phyloP scores from a whole-genome alignment of 1,140 invertebrate genomes.

The Ostrea edulis region DNA sequence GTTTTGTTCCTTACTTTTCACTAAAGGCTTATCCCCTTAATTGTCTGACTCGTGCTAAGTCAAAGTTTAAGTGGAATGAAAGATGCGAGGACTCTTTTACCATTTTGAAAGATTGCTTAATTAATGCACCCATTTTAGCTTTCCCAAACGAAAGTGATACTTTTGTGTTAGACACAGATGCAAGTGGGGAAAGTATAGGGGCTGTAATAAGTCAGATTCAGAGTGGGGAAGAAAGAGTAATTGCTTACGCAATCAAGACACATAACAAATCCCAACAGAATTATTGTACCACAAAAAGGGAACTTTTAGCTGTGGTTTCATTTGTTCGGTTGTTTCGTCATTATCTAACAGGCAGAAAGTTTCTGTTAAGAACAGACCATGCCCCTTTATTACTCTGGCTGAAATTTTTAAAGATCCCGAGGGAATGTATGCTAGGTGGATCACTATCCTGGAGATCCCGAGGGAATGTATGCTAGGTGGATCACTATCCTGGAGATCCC shows the following conservation, averaged over 20 bases:
- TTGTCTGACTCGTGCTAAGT: neutral
- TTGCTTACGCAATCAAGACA: conserved; percentile 4
- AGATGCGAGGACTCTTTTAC: neutral
- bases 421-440: too few relatives aligned
- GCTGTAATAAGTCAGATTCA: conserved; percentile 7
- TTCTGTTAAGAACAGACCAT: conserved; percentile 1
- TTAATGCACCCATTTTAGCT: neutral
- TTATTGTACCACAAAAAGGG: conserved; percentile 15
- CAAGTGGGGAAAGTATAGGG: neutral
- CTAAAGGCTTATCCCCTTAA: neutral
- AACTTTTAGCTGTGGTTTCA: neutral
- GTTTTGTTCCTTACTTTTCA: neutral
- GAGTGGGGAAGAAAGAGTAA: conserved; percentile 1
- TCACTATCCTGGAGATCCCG: too few relatives aligned
- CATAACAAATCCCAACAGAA: neutral
- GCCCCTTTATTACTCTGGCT: neutral
- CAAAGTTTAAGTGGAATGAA: neutral
- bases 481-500: too few relatives aligned
- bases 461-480: too few relatives aligned
- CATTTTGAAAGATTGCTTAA: neutral
- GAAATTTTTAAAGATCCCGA: neutral
- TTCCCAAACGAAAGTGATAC: neutral
- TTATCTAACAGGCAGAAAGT: conserved; percentile 2
- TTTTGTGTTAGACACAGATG: too few relatives aligned
- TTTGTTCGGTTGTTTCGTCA: neutral